Base-by-base conservation (phyloP, 2,113 vertebrate species). In the Micromys minutus region DNA sequence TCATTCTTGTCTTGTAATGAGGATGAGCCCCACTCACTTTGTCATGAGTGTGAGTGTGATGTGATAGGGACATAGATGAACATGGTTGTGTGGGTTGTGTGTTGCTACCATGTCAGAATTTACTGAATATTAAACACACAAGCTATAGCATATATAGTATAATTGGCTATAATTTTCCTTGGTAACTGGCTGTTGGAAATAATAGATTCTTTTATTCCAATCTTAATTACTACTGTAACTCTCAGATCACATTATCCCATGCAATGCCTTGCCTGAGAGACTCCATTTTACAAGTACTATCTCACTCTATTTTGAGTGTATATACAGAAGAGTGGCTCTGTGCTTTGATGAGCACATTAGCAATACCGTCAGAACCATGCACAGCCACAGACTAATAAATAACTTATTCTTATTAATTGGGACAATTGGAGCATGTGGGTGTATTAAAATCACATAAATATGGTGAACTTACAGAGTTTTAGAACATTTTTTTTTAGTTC, bases 1-100 rank as follows among this genome's bases (percentile, higher is more conserved):
- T 74, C 69, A 85, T 61, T 45, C 47, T 95, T 85, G 45, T 47
- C 29, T 89, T 92, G 85, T 36, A 86, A 92, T 96, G 88, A 75
- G 55, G 93, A 86, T 52, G 4, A 71, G 8, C 63, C 75, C 24
- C 7, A 74, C 21, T 90, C n/a, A 63, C 15, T 59, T n/a, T 81
- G 57, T 39, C 26, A 34, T 52, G 47, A 52, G 45, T 24, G 31
- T 50, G 47, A 39, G 65, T 16, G 2, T 87, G 65, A 47, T 87
- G 4, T 87, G 22, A 12, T 71, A 17, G 47, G 50, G 50, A n/a
- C 45, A 55, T 36, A 36, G 4, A 85, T 3, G 59, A 47, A 52
- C 45, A 9, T 16, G 2, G 34, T 52, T 71, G 63, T 52, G 47
- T 21, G n/a, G n/a, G n/a, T n/a, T n/a, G 50, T 52, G 50, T 52